Evolutionary conservation across 2,888 invertebrate genomes (phyloP).

Genomic region (Clivina fossor): DNA sequence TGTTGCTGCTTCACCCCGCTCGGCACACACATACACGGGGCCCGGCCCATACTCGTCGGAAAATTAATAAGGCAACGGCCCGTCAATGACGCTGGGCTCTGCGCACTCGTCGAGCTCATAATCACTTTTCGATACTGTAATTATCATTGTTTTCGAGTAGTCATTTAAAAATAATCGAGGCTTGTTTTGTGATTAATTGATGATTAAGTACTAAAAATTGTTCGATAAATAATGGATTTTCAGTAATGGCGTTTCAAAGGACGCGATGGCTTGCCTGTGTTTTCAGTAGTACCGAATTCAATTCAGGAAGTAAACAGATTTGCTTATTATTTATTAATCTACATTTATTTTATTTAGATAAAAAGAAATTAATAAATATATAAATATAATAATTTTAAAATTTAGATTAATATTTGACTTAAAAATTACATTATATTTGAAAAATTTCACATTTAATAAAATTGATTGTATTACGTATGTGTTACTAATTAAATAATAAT

Average conservation of each 20-base stretch:
- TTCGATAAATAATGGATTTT: constrained; percentile 33
- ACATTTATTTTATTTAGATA: too few species aligned
- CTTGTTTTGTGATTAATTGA: constrained; percentile 31
- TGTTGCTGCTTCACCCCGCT: neutral
- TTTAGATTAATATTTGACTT: too few species aligned
- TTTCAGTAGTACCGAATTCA: constrained; percentile 9
- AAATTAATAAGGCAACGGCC: constrained; percentile 29
- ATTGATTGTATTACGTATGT: too few species aligned
- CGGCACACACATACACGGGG: neutral
- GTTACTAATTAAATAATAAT: too few species aligned
- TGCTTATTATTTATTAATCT: too few species aligned
- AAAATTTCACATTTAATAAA: too few species aligned
- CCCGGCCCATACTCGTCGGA: neutral
- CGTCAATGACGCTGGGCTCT: neutral
- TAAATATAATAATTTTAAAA: too few species aligned
- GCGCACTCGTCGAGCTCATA: constrained; percentile 41
- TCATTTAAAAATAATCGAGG: constrained; percentile 33
- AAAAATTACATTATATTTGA: too few species aligned
- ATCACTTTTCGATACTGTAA: constrained; percentile 47
- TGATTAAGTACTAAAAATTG: constrained; percentile 34
- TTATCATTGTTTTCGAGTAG: constrained; percentile 40
- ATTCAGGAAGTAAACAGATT: constrained; percentile 17
- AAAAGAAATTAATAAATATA: too few species aligned
- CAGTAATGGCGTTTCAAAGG: constrained; percentile 24
- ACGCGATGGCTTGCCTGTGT: constrained; percentile 15